phyloP scores from a whole-genome alignment of 2,888 invertebrate genomes.

The Lasioglossum oenotherae region DNA sequence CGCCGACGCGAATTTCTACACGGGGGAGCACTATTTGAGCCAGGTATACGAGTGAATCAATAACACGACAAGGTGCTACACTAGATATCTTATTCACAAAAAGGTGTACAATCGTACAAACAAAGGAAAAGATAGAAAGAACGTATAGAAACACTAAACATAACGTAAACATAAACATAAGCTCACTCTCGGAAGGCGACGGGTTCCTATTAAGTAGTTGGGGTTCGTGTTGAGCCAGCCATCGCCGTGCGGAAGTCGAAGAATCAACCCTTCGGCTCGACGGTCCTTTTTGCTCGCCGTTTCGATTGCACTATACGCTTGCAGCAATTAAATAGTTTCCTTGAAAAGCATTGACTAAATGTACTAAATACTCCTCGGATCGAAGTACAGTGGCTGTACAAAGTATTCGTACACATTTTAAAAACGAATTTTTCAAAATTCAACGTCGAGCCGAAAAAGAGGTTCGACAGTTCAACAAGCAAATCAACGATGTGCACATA shows the following conservation, averaged over 20 bases:
- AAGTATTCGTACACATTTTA: no score
- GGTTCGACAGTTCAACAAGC: no score
- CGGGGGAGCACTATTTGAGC: conserved; percentile 74
- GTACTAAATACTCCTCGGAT: neutral
- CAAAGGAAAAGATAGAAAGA: neutral
- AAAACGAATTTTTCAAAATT: no score
- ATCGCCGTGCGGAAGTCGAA: neutral
- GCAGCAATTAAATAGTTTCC: no score
- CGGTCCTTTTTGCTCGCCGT: no score
- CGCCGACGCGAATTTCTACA: conserved; percentile 76
- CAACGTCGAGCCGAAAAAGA: neutral
- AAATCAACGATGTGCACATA: neutral
- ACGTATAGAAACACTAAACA: neutral
- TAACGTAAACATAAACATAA: neutral
- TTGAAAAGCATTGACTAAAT: neutral
- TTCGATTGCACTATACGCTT: no score
- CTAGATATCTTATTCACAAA: neutral
- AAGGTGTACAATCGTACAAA: neutral
- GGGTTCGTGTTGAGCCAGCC: neutral
- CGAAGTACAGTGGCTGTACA: neutral
- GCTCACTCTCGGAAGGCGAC: neutral
- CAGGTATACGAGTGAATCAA: conserved; percentile 58
- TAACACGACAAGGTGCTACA: neutral
- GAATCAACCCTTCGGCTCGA: neutral
- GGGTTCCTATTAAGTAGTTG: neutral